phyloP scores from a whole-genome alignment of 1,140 invertebrate species.

The Cotesia typhae region DNA sequence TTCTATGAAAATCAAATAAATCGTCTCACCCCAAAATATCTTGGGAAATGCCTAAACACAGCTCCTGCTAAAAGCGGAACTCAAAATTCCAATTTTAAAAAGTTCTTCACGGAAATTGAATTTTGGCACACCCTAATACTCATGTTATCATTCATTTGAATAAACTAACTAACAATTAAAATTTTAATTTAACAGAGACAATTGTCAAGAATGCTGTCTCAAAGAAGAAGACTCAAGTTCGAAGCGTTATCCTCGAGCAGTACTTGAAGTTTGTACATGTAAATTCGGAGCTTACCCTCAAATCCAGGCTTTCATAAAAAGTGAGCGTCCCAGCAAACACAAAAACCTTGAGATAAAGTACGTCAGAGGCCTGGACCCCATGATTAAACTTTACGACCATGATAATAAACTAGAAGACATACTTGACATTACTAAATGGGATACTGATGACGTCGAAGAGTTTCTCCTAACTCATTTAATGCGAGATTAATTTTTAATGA shows the following conservation, averaged over 20 bases:
- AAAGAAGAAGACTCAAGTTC: slow-evolving; percentile 73
- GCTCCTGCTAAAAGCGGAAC: too few relatives aligned
- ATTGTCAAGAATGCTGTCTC: slow-evolving; percentile 79
- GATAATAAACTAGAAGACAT: slow-evolving; percentile 84
- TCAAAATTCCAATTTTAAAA: too few relatives aligned
- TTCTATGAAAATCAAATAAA: too few relatives aligned
- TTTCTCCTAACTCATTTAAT: slow-evolving; percentile 87
- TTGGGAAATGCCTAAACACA: too few relatives aligned
- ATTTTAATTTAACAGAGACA: slow-evolving; percentile 65
- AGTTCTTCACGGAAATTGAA: too few relatives aligned
- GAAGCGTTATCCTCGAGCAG: slow-evolving; percentile 83
- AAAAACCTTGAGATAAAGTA: slow-evolving; percentile 90
- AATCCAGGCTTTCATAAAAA: slow-evolving; percentile 95
- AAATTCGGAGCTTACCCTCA: slow-evolving; percentile 96
- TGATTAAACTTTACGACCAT: slow-evolving; percentile 88
- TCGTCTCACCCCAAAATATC: too few relatives aligned
- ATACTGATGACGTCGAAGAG: slow-evolving; percentile 95
- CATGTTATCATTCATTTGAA: background rate
- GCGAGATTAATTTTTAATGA: slow-evolving; percentile 50
- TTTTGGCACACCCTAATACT: too few relatives aligned
- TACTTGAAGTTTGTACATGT: slow-evolving; percentile 92
- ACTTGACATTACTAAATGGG: slow-evolving; percentile 95
- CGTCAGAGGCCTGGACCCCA: slow-evolving; percentile 88
- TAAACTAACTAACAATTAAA: background rate
- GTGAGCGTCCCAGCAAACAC: slow-evolving; percentile 84